Evolutionary conservation across 2,797 vertebrate species (phyloP).

Genomic region (Ctenosaura bakeri): DNA sequence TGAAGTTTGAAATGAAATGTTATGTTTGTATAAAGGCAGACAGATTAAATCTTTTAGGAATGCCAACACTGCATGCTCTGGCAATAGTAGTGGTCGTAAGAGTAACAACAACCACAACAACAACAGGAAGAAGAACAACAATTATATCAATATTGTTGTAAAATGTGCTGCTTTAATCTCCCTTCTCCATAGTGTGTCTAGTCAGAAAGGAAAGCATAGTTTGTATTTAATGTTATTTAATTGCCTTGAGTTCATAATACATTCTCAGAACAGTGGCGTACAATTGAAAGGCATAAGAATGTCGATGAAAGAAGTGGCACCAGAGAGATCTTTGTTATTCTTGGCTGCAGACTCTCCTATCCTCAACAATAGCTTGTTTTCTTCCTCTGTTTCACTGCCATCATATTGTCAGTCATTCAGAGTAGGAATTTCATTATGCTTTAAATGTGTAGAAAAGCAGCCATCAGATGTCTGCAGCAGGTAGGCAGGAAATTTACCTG

Average conservation of each 20-base stretch:
- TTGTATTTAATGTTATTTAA: slow-evolving; percentile 38
- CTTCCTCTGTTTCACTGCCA: slow-evolving; percentile 70
- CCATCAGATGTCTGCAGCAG: slow-evolving; percentile 64
- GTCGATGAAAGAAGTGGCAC: slow-evolving; percentile 69
- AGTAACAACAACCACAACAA: background rate
- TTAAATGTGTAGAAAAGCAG: slow-evolving; percentile 60
- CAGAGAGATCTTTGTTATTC: slow-evolving; percentile 71
- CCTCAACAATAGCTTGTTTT: slow-evolving; percentile 75
- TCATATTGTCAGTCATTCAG: slow-evolving; percentile 54
- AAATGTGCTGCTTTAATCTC: slow-evolving; percentile 41
- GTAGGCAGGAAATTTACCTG: slow-evolving; percentile 70
- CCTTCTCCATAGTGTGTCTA: slow-evolving; percentile 41
- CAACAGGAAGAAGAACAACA: background rate
- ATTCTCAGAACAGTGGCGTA: slow-evolving; percentile 29
- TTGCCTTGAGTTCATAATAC: slow-evolving; percentile 34
- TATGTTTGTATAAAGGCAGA: slow-evolving; percentile 53
- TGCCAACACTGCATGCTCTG: slow-evolving; percentile 4
- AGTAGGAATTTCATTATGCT: slow-evolving; percentile 66
- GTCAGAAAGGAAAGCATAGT: slow-evolving; percentile 33
- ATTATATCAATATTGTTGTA: slow-evolving; percentile 34
- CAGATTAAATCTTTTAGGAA: slow-evolving; percentile 60
- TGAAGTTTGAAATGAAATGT: slow-evolving; percentile 59
- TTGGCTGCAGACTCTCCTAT: slow-evolving; percentile 75
- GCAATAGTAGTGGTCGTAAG: background rate
- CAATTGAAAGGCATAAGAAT: slow-evolving; percentile 58